Percentiles rank a stretch among this genome's conserved stretches.
phyloP scores from a whole-genome alignment of 1,140 invertebrate species.

The Drosophila rufa region DNA sequence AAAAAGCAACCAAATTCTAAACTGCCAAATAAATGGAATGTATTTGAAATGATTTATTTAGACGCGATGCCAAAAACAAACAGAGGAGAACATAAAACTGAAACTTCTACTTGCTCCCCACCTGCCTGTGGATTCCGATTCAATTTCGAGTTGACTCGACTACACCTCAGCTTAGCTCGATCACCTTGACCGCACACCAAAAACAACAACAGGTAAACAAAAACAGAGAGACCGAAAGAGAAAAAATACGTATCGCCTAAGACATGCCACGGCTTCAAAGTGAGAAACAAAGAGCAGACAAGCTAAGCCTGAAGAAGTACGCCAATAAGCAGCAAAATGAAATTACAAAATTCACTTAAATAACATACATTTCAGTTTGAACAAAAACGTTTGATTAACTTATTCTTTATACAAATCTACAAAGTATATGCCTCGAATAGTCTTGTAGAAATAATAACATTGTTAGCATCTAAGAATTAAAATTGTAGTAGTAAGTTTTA shows the following conservation, averaged over 20 bases:
- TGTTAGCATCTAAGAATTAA: too few relatives aligned
- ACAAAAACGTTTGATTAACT: too few relatives aligned
- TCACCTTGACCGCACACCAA: constrained; percentile 71
- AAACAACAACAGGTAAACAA: constrained; percentile 13
- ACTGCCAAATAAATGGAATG: constrained; percentile 65
- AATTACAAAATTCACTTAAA: neutral
- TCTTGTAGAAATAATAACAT: too few relatives aligned
- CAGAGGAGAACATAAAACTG: constrained; percentile 44
- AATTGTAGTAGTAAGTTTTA: neutral
- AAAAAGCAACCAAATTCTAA: constrained; percentile 63
- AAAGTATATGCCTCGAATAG: too few relatives aligned
- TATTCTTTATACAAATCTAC: too few relatives aligned
- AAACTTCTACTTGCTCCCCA: constrained; percentile 66
- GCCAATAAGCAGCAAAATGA: constrained; percentile 17
- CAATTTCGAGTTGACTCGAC: constrained; percentile 36
- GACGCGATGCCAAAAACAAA: constrained; percentile 21
- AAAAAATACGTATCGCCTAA: constrained; percentile 54
- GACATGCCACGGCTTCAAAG: constrained; percentile 24
- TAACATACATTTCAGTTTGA: neutral
- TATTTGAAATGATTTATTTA: constrained; percentile 74
- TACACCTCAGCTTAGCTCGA: constrained; percentile 40
- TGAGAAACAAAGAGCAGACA: constrained; percentile 7
- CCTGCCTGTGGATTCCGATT: constrained; percentile 47
- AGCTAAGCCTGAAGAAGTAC: constrained; percentile 16
- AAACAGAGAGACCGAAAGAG: constrained; percentile 16